phyloP scores from a whole-genome alignment of 2,797 vertebrate genomes.

The Sparidentex hasta region DNA sequence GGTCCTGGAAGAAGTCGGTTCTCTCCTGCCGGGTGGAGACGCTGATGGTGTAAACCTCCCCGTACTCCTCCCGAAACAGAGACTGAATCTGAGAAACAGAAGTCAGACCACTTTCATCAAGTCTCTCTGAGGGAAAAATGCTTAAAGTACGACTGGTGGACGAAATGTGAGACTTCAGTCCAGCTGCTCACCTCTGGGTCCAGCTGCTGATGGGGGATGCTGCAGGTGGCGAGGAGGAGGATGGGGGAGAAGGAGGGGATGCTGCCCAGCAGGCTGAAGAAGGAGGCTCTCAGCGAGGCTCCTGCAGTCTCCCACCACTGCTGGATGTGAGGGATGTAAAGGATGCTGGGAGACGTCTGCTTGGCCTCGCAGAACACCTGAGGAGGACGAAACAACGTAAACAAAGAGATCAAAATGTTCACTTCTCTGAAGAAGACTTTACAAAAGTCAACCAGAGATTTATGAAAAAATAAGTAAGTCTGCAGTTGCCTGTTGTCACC shows the following conservation, averaged over 20 bases:
- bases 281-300: constrained; percentile 87
- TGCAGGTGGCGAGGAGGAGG: constrained; percentile 92
- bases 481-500: not conserved
- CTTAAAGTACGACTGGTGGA: too few species aligned
- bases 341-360: constrained; percentile 90
- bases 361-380: constrained; percentile 86
- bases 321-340: constrained; percentile 92
- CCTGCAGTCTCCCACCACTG: constrained; percentile 93
- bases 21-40: constrained; percentile 87
- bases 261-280: constrained; percentile 88
- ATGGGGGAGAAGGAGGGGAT: constrained; percentile 93
- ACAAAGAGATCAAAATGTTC: not conserved
- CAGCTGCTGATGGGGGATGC: constrained; percentile 77
- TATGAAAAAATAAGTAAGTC: too few species aligned
- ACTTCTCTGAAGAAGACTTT: not conserved
- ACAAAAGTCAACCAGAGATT: not conserved
- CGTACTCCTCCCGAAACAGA: constrained; percentile 87
- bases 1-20: constrained; percentile 88
- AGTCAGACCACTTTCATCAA: not conserved
- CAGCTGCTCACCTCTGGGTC: constrained; percentile 86
- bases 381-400: not conserved
- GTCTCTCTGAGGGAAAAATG: not conserved
- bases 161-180: not conserved
- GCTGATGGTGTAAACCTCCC: constrained; percentile 88
- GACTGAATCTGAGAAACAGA: constrained; percentile 84